Evolutionary conservation across 2,888 invertebrate genomes (phyloP).

Genomic region (Amitus sp.): DNA sequence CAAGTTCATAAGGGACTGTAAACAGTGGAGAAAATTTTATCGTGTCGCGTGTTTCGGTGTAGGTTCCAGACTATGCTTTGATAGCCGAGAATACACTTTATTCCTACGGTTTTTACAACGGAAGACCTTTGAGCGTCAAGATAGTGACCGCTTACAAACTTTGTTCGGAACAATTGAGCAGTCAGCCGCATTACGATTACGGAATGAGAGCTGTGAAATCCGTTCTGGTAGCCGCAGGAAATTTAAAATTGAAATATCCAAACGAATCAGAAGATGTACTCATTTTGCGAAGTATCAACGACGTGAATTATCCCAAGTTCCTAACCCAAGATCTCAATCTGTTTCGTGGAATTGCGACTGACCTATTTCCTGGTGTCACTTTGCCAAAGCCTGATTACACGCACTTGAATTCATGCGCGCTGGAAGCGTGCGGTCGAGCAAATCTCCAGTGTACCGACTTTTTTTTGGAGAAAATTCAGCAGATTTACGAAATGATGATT

Average conservation of each 20-base stretch:
- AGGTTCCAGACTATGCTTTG: slow-evolving; percentile 94
- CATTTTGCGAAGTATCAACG: slow-evolving; percentile 89
- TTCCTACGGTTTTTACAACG: slow-evolving; percentile 90
- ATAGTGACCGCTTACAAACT: slow-evolving; percentile 94
- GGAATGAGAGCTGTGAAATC: slow-evolving; percentile 97
- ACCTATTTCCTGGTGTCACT: slow-evolving; percentile 88
- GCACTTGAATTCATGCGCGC: slow-evolving; percentile 73
- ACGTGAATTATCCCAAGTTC: slow-evolving; percentile 95
- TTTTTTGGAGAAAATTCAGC: slow-evolving; percentile 89
- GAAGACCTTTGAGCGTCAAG: slow-evolving; percentile 89
- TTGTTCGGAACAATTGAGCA: slow-evolving; percentile 93
- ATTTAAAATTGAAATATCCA: slow-evolving; percentile 90
- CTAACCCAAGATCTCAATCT: slow-evolving; percentile 88
- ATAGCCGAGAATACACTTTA: slow-evolving; percentile 95
- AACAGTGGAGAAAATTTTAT: too few relatives aligned
- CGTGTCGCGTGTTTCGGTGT: too few relatives aligned
- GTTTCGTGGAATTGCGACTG: slow-evolving; percentile 90
- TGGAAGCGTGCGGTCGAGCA: slow-evolving; percentile 73
- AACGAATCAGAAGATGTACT: slow-evolving; percentile 88
- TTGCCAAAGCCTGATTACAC: slow-evolving; percentile 85
- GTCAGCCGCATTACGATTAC: slow-evolving; percentile 95
- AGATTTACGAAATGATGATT: slow-evolving; percentile 95
- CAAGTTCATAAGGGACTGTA: too few relatives aligned
- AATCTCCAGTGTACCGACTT: slow-evolving; percentile 87
- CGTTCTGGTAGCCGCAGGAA: slow-evolving; percentile 90